A percentile compares a stretch with the other conserved stretches of the same genome.
Evolutionary conservation across 2,113 vertebrate species (phyloP).

Genomic region (Archocentrus centrarchus): DNA sequence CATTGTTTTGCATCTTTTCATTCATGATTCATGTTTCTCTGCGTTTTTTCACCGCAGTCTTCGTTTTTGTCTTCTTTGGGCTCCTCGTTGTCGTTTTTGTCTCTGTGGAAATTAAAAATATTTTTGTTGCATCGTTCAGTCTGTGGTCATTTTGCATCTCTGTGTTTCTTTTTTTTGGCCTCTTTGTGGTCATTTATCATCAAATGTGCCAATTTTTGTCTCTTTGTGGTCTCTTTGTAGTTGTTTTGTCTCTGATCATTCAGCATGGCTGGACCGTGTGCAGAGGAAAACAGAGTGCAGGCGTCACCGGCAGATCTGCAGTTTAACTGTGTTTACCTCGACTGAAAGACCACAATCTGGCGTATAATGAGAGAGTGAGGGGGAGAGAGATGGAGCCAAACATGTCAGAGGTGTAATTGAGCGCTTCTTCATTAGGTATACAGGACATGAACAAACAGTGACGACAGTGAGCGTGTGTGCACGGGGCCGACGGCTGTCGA

Average conservation of each 20-base stretch:
- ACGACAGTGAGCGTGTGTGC: conserved; percentile 22
- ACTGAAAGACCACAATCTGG: background rate
- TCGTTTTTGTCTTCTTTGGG: too few species aligned
- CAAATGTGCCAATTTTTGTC: background rate
- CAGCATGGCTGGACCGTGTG: background rate
- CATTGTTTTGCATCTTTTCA: too few species aligned
- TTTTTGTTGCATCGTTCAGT: background rate
- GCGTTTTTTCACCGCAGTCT: too few species aligned
- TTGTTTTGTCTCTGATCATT: background rate
- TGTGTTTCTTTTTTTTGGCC: background rate
- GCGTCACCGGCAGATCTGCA: background rate
- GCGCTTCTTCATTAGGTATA: conserved; percentile 55
- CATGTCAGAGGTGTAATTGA: conserved; percentile 35
- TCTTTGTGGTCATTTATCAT: background rate
- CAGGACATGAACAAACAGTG: conserved; percentile 32
- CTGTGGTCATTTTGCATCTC: background rate
- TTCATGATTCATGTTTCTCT: too few species aligned
- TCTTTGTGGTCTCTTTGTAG: background rate
- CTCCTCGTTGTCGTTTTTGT: background rate
- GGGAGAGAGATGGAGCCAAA: background rate
- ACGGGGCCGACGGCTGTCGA: conserved; percentile 39
- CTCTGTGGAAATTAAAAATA: background rate
- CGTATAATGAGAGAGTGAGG: background rate
- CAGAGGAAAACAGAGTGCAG: background rate
- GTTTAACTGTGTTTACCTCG: background rate